phyloP scores from a whole-genome alignment of 2,797 vertebrate genomes.

The Anguilla megastoma region DNA sequence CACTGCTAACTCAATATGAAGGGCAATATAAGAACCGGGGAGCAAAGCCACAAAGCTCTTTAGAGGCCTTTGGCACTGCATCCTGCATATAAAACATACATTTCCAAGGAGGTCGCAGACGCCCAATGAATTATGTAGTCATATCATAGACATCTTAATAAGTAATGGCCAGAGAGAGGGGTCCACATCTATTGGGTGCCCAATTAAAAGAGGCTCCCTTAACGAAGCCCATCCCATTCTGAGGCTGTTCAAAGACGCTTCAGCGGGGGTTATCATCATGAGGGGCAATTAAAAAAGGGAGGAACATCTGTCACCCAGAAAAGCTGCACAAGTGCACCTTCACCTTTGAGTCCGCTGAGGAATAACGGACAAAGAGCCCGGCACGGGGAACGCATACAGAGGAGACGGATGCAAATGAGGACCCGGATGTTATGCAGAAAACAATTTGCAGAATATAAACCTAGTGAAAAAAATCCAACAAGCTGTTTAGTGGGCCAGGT shows the following conservation, averaged over 20 bases:
- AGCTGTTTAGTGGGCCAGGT: neutral
- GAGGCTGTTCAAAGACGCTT: slow-evolving; percentile 52
- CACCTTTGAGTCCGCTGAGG: slow-evolving; percentile 43
- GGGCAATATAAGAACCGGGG: neutral
- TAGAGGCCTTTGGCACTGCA: neutral
- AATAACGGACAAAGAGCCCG: neutral
- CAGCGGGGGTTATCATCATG: slow-evolving; percentile 59
- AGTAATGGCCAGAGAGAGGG: slow-evolving; percentile 44
- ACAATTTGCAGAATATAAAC: neutral
- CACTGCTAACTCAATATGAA: neutral
- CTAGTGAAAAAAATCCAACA: neutral
- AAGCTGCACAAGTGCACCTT: slow-evolving; percentile 46
- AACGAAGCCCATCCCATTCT: slow-evolving; percentile 28
- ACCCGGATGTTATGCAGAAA: neutral
- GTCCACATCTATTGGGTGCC: slow-evolving; percentile 43
- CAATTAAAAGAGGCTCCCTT: slow-evolving; percentile 4
- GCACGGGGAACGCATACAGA: neutral
- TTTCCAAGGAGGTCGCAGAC: slow-evolving; percentile 38
- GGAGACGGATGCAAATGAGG: neutral
- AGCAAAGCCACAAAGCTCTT: neutral
- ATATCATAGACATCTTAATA: slow-evolving; percentile 52
- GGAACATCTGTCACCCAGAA: slow-evolving; percentile 62
- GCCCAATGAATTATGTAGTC: slow-evolving; percentile 47
- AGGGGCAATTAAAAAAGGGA: slow-evolving; percentile 66
- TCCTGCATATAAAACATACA: slow-evolving; percentile 5